Percentiles rank a stretch among this genome's conserved stretches.
Conservation (phyloP, 2,888 invertebrate genomes). For the Eurytoma californica region DNA sequence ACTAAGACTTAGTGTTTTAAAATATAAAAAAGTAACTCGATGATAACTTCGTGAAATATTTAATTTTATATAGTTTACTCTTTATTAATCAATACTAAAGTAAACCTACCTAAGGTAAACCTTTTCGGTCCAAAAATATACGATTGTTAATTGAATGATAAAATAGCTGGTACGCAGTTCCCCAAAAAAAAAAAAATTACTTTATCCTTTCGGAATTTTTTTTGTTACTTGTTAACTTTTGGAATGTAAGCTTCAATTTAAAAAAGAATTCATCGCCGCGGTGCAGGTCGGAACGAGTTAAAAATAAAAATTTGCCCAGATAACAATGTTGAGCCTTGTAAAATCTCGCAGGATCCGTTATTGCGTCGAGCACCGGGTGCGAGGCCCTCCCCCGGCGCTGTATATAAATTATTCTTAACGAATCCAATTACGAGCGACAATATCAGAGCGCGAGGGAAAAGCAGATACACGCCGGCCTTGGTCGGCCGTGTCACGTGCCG, state of each 20-base stretch:
- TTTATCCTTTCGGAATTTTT: no score
- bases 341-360: slow-evolving; percentile 16
- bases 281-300: background rate
- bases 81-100: no score
- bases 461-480: slow-evolving; percentile 7
- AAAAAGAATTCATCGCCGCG: background rate
- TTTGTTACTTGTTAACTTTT: no score
- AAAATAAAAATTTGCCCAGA: background rate
- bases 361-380: slow-evolving; percentile 26
- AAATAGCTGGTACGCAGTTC: no score
- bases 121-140: no score
- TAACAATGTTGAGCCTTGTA: slow-evolving; percentile 12
- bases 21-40: no score
- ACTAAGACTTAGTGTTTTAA: no score
- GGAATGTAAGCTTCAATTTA: background rate
- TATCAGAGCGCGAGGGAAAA: slow-evolving; percentile 53
- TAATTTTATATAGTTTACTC: no score
- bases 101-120: no score
- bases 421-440: slow-evolving; percentile 67
- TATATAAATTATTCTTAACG: slow-evolving; percentile 65
- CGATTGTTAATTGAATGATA: no score
- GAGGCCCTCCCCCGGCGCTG: slow-evolving; percentile 17
- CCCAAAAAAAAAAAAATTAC: no score
- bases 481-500: slow-evolving; percentile 11
- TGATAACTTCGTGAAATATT: no score